These are phyloP conservation scores for Colaptes auratus DNA, from an alignment of 2,113 vertebrate genomes.

Conservation along the genomic window DNA sequence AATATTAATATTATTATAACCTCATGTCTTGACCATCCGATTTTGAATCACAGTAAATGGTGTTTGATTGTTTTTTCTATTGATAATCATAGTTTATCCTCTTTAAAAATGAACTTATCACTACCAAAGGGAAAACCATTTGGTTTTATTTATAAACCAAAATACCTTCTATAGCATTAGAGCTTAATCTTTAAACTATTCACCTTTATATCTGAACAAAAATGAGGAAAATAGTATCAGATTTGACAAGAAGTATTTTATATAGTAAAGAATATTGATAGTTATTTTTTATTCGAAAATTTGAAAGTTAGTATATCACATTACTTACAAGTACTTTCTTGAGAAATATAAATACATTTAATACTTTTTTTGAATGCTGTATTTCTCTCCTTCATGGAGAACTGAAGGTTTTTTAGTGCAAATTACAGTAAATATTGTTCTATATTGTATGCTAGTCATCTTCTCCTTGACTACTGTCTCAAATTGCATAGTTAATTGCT, in stretches of 20 bases:
- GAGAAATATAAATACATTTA: not conserved
- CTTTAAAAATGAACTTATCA: not conserved
- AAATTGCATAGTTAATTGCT: not conserved
- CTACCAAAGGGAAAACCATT: not conserved
- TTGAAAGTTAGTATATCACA: not conserved
- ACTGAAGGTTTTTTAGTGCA: not conserved
- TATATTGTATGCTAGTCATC: not conserved
- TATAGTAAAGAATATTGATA: not conserved
- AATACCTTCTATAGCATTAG: not conserved
- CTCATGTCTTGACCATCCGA: not conserved
- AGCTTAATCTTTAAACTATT: not conserved
- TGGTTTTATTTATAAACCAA: not conserved
- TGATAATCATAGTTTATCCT: not conserved
- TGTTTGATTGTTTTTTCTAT: not conserved
- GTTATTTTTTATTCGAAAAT: not conserved
- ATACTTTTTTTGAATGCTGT: not conserved
- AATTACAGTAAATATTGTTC: not conserved
- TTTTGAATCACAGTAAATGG: not conserved
- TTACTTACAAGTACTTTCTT: not conserved
- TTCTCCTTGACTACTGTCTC: not conserved
- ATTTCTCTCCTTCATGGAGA: not conserved
- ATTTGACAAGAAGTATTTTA: not conserved
- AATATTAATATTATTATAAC: not conserved
- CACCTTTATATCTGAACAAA: not conserved
- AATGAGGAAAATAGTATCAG: not conserved